Base-by-base conservation (phyloP, 1,140 invertebrate genomes). In the Apis cerana region DNA sequence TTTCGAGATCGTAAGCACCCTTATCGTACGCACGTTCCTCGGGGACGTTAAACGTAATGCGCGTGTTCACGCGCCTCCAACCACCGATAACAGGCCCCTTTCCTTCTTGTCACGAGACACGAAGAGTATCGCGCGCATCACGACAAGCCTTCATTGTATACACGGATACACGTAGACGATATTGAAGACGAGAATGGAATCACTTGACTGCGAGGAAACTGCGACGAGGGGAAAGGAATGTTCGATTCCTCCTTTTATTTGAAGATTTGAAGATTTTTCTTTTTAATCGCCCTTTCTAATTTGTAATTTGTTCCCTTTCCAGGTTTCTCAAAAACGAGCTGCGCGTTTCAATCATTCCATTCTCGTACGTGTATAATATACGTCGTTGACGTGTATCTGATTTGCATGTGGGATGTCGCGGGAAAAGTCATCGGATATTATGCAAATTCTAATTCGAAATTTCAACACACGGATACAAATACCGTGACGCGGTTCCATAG, bases 21-120 rank as follows among this genome's bases (percentile, higher is more conserved):
- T 88, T 83, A 74, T 86, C 82, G 74, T 81, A 87, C 85, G 85
- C 78, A 85, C 71, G 67, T 77, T 85, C 59, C 64, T 71, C 68
- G 80, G 62, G 33, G 70, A 81, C 61, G 59, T 75, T 76, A 77
- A 85, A 76, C 83, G 70, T 80, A 88, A 88, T 83, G 80, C 71
- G 77, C 83, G 83, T 88, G 83, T 88, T 85, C 83, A 85, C 76
- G 80, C 80, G 76, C 74, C 65, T 83, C 80, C 23, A 43, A 48
- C 33, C 50, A 43, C 33, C 61, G 87, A 85, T 88, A 85, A 88
- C 72, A 65, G 71, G 72, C 75, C 58, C 54, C 80, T 83, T 72
- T 61, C 59, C 70, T 48, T 84, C 85, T 43, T 56, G 74, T 77
- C 76, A 65, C 71, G 67, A 87, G 50, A 19, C 74, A 79, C 70